phyloP scores from a whole-genome alignment of 2,113 vertebrate genomes.

The Anser brachyrhynchus region DNA sequence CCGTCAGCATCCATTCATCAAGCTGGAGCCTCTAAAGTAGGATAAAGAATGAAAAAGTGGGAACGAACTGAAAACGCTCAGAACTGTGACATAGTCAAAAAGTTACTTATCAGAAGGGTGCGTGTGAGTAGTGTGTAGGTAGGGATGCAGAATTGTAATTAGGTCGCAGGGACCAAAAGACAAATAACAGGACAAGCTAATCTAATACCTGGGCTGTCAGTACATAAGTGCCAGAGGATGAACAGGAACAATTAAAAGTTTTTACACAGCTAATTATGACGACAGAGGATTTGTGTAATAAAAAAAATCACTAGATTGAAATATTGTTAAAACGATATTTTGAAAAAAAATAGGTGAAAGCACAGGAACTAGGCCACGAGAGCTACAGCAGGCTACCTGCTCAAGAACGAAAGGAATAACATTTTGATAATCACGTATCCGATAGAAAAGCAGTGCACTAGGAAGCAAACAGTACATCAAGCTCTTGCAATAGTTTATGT shows the following conservation, averaged over 20 bases:
- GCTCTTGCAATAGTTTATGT: conserved; percentile 29
- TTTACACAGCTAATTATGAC: neutral
- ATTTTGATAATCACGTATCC: neutral
- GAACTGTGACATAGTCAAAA: neutral
- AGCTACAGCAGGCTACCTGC: neutral
- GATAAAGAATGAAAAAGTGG: neutral
- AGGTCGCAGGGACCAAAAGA: conserved; percentile 38
- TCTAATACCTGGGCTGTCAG: conserved; percentile 36
- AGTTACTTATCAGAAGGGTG: neutral
- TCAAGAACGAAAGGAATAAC: neutral
- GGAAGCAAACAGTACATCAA: neutral
- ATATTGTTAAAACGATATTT: neutral
- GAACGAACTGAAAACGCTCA: neutral
- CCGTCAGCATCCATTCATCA: neutral
- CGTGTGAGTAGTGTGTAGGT: neutral
- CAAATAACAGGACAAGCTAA: conserved; percentile 53
- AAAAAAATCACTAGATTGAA: neutral
- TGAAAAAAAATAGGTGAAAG: neutral
- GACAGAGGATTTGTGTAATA: neutral
- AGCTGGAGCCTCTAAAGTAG: neutral
- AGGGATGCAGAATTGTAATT: conserved; percentile 39
- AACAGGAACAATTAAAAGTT: neutral
- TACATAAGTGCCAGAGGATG: neutral
- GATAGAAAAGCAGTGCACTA: neutral
- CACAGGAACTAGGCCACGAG: neutral